A percentile compares a stretch with the other conserved stretches of the same genome.
phyloP scores from a whole-genome alignment of 2,797 vertebrate genomes.

The Mallotus villosus region DNA sequence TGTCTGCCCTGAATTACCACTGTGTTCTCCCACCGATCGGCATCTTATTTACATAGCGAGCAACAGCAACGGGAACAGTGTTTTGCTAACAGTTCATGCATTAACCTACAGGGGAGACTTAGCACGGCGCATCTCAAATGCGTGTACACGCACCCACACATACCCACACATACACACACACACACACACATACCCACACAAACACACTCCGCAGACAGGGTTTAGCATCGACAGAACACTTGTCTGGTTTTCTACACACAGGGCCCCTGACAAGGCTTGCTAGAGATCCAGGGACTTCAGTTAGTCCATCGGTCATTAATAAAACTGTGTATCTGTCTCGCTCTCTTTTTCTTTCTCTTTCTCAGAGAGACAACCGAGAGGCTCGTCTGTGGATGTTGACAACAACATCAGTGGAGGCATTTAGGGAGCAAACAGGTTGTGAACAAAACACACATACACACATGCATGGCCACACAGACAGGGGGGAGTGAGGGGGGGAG shows the following conservation, averaged over 20 bases:
- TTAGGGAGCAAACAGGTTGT: constrained; percentile 13
- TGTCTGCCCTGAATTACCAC: constrained; percentile 69
- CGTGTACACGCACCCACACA: constrained; percentile 25
- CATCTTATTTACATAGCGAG: constrained; percentile 74
- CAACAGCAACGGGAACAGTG: constrained; percentile 70
- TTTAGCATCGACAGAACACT: neutral
- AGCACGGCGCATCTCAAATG: constrained; percentile 72
- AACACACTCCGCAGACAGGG: constrained; percentile 42
- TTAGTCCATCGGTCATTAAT: constrained; percentile 74
- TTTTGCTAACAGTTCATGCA: constrained; percentile 79
- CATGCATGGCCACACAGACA: constrained; percentile 3
- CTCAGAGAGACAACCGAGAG: constrained; percentile 47
- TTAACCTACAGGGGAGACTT: constrained; percentile 76
- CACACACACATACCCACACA: neutral
- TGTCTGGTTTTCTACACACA: constrained; percentile 49
- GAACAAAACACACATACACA: constrained; percentile 19
- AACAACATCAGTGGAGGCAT: constrained; percentile 37
- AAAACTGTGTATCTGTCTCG: constrained; percentile 50
- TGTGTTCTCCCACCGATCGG: constrained; percentile 52
- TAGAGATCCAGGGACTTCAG: constrained; percentile 56
- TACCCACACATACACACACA: neutral
- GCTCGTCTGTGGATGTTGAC: constrained; percentile 53
- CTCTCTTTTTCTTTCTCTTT: neutral
- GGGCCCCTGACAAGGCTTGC: constrained; percentile 59
- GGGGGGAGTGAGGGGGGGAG: constrained; percentile 42